Conservation (phyloP, 2,888 invertebrate genomes). For the Chrysolina americana region DNA sequence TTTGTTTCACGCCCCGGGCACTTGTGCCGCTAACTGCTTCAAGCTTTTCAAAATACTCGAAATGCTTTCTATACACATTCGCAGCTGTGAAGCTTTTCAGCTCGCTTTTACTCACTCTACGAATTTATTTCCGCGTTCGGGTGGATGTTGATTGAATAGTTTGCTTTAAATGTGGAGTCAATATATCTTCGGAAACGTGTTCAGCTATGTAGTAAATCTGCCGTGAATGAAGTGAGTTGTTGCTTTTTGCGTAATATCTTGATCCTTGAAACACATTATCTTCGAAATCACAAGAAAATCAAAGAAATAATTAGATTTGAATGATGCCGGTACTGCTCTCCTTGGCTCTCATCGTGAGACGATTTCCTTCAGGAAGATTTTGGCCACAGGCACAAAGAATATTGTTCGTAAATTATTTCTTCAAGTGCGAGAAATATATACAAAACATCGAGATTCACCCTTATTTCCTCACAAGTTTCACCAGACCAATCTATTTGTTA, state of each 20-base stretch:
- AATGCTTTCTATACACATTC: not conserved
- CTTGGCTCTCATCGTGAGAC: too few species aligned
- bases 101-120: not conserved
- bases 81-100: not conserved
- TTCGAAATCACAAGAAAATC: too few species aligned
- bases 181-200: not conserved
- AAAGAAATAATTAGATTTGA: too few species aligned
- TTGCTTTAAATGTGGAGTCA: not conserved
- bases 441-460: too few species aligned
- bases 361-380: too few species aligned
- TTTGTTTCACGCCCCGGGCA: constrained; percentile 6
- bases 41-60: not conserved
- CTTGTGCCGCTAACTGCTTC: constrained; percentile 15
- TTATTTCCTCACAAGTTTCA: too few species aligned
- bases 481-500: too few species aligned
- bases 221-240: not conserved
- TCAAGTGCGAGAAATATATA: too few species aligned
- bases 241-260: not conserved
- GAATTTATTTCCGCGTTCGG: not conserved
- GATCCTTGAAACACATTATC: not conserved
- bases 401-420: too few species aligned
- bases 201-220: not conserved
- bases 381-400: too few species aligned
- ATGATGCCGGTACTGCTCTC: too few species aligned
- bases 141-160: not conserved